phyloP scores from a whole-genome alignment of 2,113 vertebrate genomes.

The Onychostruthus taczanowskii region DNA sequence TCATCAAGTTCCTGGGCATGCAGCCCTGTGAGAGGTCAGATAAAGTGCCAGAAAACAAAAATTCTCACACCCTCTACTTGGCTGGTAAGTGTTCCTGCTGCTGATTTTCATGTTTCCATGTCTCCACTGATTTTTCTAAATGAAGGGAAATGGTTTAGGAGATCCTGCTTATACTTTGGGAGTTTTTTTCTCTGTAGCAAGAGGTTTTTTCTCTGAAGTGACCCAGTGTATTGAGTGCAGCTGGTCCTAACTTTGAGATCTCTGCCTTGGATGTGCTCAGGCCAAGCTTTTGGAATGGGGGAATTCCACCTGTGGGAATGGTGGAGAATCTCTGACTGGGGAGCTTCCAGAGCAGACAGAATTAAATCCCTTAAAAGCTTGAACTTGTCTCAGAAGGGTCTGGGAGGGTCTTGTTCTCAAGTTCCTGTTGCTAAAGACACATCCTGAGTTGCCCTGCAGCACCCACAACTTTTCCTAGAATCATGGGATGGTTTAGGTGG shows the following conservation, averaged over 20 bases:
- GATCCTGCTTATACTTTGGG: not conserved
- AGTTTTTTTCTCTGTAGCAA: not conserved
- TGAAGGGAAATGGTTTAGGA: not conserved
- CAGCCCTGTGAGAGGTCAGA: constrained; percentile 97
- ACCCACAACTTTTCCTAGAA: not conserved
- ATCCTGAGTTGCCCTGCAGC: not conserved
- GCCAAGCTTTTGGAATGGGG: not conserved
- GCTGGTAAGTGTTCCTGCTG: constrained; percentile 78
- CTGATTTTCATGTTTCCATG: fast-evolving
- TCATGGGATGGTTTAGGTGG: not conserved
- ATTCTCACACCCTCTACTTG: constrained; percentile 91
- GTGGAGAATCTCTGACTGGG: not conserved
- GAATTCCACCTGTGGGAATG: not conserved
- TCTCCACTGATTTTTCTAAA: not conserved
- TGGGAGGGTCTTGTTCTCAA: not conserved
- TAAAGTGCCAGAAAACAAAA: constrained; percentile 98
- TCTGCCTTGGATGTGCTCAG: not conserved
- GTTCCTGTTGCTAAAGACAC: not conserved
- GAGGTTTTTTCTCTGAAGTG: not conserved
- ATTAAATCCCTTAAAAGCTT: not conserved
- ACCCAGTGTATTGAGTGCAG: not conserved
- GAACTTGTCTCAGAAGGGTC: not conserved
- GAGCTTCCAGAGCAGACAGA: not conserved
- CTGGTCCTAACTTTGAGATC: not conserved
- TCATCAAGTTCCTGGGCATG: constrained; percentile 95